Base-by-base conservation (phyloP, 1,140 invertebrate genomes). In the Psilanteris sp. region DNA sequence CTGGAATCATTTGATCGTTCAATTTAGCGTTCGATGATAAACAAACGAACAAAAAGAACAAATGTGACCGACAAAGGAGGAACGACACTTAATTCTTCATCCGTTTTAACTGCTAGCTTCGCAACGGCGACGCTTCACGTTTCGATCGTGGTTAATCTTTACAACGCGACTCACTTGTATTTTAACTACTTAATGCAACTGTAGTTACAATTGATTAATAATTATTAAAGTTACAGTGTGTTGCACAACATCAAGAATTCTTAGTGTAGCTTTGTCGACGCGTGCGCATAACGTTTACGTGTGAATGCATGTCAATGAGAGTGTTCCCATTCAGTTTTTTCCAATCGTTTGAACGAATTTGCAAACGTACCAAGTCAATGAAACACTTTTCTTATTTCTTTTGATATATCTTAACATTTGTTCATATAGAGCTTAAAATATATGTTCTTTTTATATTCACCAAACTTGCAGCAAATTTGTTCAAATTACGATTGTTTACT, bases 231-330 rank as follows among this genome's bases (percentile, higher is more conserved):
- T 83, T 82, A 86, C 81, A 85, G 78, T 83, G 76, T 84, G 76
- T 84, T 86, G 83, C 81, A 86, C 81, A 85, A 85, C 83, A 85
- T 85, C 80, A 77, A 84, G 82, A 85, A 81, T 70, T 82, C 72
- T 83, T 83, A 82, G 66, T 59, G 76, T 79, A 79, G 37, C 48
- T 80, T 72, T 64, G 62, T 74, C 41, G 48, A 64, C 67, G 68
- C 59, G 62, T 73, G 66, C 68, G 55, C 76, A 36, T 52, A 70
- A 62, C 52, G 55, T 73, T 73, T 79, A 70, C 68, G 43, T 66
- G 32, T 66, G 62, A 64, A 73, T 75, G 54, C 68, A 46, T 72
- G 62, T 77, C 41, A 50, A 54, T 68, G 13, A 41, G 34, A 29
- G 39, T 61, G 27, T 66, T 13, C 15, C 31, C 5, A 29, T 41